A percentile compares a stretch with the other conserved stretches of the same genome.
Evolutionary conservation across 2,113 vertebrate species (phyloP).

Genomic region (Neodon shergylaensis): DNA sequence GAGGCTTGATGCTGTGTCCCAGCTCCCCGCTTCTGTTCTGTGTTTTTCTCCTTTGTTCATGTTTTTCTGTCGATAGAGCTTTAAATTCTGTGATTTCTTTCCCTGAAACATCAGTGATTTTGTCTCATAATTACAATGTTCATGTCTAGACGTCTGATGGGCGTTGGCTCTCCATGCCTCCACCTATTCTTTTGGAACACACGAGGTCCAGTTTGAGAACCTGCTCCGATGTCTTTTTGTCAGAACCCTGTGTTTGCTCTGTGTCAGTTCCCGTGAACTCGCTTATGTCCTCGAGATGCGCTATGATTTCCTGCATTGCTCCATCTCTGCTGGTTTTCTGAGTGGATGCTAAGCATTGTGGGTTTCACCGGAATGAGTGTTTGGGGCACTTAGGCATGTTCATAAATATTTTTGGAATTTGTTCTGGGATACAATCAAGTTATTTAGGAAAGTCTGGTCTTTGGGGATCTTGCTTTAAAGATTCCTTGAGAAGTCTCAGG

Average conservation of each 20-base stretch:
- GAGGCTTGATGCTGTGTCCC: background rate
- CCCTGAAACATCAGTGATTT: background rate
- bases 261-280: background rate
- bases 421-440: background rate
- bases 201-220: background rate
- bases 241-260: background rate
- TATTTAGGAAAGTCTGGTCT: background rate
- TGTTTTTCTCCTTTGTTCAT: background rate
- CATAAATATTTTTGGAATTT: constrained; percentile 20
- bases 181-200: background rate
- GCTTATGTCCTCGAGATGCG: background rate
- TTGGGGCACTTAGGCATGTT: background rate
- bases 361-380: background rate
- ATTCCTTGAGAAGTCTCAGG: background rate
- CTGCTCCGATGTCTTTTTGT: background rate
- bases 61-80: background rate
- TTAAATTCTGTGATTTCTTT: background rate
- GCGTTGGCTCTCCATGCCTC: background rate
- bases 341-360: background rate
- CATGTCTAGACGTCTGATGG: background rate
- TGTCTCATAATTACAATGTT: background rate
- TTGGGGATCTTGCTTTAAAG: constrained; percentile 28
- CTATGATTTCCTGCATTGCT: background rate
- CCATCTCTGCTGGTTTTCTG: background rate
- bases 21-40: background rate